A percentile compares a stretch with the other conserved stretches of the same genome.
phyloP scores from a whole-genome alignment of 2,888 invertebrate species.

The Chironomus riparius region DNA sequence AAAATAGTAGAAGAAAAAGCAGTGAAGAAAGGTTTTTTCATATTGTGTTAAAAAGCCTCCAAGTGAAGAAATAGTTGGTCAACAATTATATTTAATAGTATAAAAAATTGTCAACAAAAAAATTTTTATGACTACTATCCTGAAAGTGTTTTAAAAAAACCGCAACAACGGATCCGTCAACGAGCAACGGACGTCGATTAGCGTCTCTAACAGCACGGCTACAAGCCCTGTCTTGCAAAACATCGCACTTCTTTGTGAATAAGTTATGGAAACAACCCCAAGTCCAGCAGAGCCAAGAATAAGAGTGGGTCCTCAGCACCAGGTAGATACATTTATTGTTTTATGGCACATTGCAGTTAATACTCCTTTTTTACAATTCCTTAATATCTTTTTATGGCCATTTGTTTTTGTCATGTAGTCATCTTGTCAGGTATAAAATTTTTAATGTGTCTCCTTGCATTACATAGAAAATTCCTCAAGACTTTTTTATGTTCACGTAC shows the following conservation, averaged over 20 bases:
- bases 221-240: slow-evolving; percentile 15
- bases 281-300: slow-evolving; percentile 58
- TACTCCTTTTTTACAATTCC: background rate
- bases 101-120: background rate
- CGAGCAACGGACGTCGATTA: slow-evolving; percentile 23
- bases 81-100: background rate
- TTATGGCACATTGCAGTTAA: background rate
- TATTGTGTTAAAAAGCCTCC: background rate
- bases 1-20: background rate
- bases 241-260: slow-evolving; percentile 14
- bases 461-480: background rate
- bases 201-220: slow-evolving; percentile 17
- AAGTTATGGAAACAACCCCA: slow-evolving; percentile 45
- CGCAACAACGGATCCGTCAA: slow-evolving; percentile 27
- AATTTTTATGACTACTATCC: background rate
- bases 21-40: no score
- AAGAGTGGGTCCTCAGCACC: slow-evolving; percentile 68
- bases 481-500: no score
- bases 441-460: background rate
- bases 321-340: slow-evolving; percentile 45
- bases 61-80: background rate
- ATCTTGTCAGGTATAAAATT: background rate
- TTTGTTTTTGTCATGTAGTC: background rate
- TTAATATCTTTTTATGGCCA: background rate
- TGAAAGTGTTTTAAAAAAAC: slow-evolving; percentile 15